These are phyloP conservation scores for Polymixis flavicincta DNA, from an alignment of 2,888 invertebrate genomes.

Conservation along the genomic window DNA sequence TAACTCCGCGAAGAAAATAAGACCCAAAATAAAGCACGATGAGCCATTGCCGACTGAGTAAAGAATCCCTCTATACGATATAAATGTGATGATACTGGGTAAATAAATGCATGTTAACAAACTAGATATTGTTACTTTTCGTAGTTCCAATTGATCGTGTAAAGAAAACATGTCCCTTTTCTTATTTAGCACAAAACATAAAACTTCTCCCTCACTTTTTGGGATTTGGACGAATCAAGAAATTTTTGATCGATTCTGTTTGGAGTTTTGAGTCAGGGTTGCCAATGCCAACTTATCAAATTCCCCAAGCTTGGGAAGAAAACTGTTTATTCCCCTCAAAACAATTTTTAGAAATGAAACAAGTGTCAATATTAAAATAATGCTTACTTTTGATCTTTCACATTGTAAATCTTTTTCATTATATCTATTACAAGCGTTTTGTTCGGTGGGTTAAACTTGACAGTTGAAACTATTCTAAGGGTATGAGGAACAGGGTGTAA, in stretches of 20 bases:
- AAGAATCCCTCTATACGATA: conserved; percentile 90
- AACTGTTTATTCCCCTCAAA: background rate
- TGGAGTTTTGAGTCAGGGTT: no score
- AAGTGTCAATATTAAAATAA: background rate
- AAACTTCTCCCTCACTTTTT: background rate
- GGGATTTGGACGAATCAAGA: background rate
- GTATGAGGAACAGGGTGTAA: no score
- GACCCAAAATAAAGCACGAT: conserved; percentile 83
- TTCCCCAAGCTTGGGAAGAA: background rate
- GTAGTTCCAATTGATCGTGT: conserved; percentile 82
- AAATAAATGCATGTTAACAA: conserved; percentile 92
- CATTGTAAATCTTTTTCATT: background rate
- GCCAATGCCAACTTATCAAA: background rate
- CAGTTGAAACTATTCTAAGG: no score
- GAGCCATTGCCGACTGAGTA: conserved; percentile 91
- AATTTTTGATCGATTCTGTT: background rate
- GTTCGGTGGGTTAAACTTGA: background rate
- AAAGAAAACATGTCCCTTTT: conserved; percentile 80
- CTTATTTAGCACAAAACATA: conserved; percentile 4
- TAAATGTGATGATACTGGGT: conserved; percentile 89
- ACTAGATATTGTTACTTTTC: conserved; percentile 87
- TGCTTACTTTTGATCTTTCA: background rate
- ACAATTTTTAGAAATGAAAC: background rate
- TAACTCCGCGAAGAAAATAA: conserved; percentile 89
- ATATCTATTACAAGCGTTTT: background rate